Conservation (phyloP, 2,113 vertebrate genomes). For the Limnothrissa miodon region DNA sequence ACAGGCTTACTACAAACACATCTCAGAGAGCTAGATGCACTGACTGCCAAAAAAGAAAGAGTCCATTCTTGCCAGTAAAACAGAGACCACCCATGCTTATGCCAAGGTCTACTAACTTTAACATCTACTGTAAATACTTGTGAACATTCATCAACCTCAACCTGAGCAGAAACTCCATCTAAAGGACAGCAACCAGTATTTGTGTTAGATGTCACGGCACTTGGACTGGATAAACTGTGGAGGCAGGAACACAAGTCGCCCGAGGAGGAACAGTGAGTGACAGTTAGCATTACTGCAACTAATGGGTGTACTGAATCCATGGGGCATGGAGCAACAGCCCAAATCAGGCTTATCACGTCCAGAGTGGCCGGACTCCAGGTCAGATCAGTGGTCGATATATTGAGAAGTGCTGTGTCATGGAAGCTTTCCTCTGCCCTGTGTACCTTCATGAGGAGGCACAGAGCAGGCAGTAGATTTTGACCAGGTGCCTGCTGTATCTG, state of each 20-base stretch:
- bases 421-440: neutral
- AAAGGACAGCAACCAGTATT: neutral
- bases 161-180: neutral
- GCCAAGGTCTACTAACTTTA: conserved; percentile 2
- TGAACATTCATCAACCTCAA: neutral
- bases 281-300: neutral
- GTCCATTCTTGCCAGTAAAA: neutral
- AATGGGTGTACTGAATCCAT: neutral
- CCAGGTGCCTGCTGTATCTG: neutral
- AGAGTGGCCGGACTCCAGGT: neutral
- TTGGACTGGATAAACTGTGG: neutral
- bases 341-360: neutral
- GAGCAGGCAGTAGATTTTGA: neutral
- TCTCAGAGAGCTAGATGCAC: neutral
- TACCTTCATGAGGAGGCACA: no score
- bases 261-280: conserved; percentile 42
- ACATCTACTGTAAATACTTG: conserved; percentile 3
- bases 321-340: conserved; percentile 46
- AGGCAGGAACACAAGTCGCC: conserved; percentile 14
- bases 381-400: neutral
- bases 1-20: neutral
- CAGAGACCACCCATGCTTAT: neutral
- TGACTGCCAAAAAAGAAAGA: neutral
- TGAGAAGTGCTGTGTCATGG: neutral
- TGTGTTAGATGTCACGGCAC: neutral